Conservation (phyloP, 2,113 vertebrate species). For the Sapajus apella region DNA sequence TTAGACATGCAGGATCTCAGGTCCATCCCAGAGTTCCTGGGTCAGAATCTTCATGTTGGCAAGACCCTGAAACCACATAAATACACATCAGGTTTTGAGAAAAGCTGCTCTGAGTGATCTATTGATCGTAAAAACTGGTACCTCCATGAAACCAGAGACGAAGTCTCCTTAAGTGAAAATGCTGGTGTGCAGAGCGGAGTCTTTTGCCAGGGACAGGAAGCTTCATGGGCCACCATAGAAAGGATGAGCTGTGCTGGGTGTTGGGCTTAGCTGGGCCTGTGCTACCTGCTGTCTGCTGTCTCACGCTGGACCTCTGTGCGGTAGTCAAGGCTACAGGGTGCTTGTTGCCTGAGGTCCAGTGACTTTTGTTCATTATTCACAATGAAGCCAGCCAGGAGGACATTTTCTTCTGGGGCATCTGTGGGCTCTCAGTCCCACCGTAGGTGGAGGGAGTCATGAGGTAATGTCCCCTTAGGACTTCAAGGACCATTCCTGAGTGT, state of each 20-base stretch:
- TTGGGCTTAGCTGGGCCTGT: not conserved
- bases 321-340: not conserved
- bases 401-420: not conserved
- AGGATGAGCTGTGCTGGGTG: no score
- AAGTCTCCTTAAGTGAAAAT: no score
- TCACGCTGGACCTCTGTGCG: not conserved
- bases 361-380: not conserved
- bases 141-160: not conserved
- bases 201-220: not conserved
- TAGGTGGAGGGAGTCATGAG: not conserved
- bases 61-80: not conserved
- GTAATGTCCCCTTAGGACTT: not conserved
- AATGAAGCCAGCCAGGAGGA: not conserved
- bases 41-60: not conserved
- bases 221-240: no score
- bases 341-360: not conserved
- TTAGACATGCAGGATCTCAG: not conserved
- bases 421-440: not conserved
- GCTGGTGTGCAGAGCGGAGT: not conserved
- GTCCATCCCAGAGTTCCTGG: not conserved
- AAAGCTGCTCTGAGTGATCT: not conserved
- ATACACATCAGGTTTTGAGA: not conserved
- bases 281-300: rapidly evolving
- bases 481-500: not conserved
- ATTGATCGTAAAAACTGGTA: not conserved